Evolutionary conservation across 1,140 invertebrate genomes (phyloP).

Genomic region (Thereuonema tuberculata): DNA sequence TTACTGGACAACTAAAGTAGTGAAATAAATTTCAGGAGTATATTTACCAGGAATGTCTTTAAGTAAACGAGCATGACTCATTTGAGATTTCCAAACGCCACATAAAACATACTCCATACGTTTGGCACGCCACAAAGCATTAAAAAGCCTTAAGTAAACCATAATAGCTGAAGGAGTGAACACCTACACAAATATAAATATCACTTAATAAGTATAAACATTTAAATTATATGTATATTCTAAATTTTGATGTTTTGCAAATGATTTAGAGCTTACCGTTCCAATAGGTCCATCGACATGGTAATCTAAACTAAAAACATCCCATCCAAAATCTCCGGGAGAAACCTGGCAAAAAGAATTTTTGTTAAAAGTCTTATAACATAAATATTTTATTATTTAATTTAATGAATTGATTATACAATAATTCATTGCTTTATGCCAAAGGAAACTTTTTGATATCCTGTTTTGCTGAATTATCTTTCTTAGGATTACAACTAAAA

Average conservation of each 20-base stretch:
- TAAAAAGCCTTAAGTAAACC: constrained; percentile 72
- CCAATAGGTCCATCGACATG: constrained; percentile 83
- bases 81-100: constrained; percentile 75
- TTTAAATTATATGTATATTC: no score
- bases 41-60: constrained; percentile 25
- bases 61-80: constrained; percentile 38
- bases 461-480: no score
- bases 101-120: constrained; percentile 82
- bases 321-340: constrained; percentile 83
- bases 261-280: constrained; percentile 47
- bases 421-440: no score
- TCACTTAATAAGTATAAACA: no score
- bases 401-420: no score
- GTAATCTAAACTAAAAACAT: constrained; percentile 88
- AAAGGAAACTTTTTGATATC: no score
- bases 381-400: no score
- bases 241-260: no score
- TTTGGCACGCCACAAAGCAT: constrained; percentile 85
- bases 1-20: no score
- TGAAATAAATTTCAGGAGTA: no score
- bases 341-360: constrained; percentile 35
- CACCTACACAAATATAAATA: no score
- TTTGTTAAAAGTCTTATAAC: constrained; percentile 4
- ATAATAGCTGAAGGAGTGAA: constrained; percentile 69
- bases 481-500: no score